Evolutionary conservation across 2,797 vertebrate genomes (phyloP).

Genomic region (Centroberyx gerrardi): DNA sequence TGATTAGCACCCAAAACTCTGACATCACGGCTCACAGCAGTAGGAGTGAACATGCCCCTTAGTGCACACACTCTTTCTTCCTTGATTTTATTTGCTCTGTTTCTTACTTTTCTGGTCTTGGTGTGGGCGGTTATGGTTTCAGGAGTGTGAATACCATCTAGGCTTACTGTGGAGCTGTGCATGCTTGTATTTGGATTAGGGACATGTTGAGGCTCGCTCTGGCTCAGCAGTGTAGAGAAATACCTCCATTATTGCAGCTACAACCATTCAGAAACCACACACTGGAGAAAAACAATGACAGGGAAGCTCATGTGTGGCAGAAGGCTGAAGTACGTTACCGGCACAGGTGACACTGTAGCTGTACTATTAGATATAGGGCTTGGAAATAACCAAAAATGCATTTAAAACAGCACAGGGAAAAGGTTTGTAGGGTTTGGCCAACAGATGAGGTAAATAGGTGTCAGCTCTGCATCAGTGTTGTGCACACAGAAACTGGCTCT

Average conservation of each 20-base stretch:
- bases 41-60: slow-evolving; percentile 22
- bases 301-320: slow-evolving; percentile 4
- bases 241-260: background rate
- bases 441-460: background rate
- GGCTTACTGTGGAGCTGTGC: slow-evolving; percentile 50
- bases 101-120: slow-evolving; percentile 40
- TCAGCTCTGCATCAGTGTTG: background rate
- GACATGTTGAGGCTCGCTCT: slow-evolving; percentile 71
- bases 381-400: background rate
- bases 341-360: background rate
- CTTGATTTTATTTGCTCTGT: background rate
- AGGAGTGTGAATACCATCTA: slow-evolving; percentile 57
- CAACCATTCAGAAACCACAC: slow-evolving; percentile 11
- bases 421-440: background rate
- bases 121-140: slow-evolving; percentile 53
- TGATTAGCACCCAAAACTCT: slow-evolving; percentile 61
- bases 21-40: slow-evolving; percentile 44
- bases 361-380: background rate
- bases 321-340: background rate
- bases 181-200: slow-evolving; percentile 64
- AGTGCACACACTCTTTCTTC: slow-evolving; percentile 17
- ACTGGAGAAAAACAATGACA: slow-evolving; percentile 5
- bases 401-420: background rate
- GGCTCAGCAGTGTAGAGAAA: slow-evolving; percentile 36
- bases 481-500: background rate